phyloP scores from a whole-genome alignment of 2,797 vertebrate species.

The Acanthopagrus latus region DNA sequence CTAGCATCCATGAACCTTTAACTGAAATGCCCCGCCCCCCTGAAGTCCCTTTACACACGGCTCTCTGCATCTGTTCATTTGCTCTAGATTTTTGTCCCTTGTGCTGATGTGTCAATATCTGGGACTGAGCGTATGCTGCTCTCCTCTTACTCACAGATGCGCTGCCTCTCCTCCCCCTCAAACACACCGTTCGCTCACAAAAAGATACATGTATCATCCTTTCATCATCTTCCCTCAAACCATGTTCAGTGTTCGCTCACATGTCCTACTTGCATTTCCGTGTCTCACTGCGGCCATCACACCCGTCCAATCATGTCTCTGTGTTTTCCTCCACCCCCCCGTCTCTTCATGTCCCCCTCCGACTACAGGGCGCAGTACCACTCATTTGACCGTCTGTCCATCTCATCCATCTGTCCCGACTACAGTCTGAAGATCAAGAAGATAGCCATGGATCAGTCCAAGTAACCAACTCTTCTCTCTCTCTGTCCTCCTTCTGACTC shows the following conservation, averaged over 20 bases:
- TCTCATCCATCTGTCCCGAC: slow-evolving; percentile 86
- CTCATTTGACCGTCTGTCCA: slow-evolving; percentile 86
- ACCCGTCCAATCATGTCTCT: slow-evolving; percentile 48
- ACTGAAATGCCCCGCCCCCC: neutral
- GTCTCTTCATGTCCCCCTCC: slow-evolving; percentile 63
- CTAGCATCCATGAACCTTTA: neutral
- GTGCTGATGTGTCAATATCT: slow-evolving; percentile 24
- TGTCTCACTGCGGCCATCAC: slow-evolving; percentile 21
- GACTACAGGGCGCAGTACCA: slow-evolving; percentile 81
- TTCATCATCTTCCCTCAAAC: slow-evolving; percentile 24
- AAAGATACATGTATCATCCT: slow-evolving; percentile 30
- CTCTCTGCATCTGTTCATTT: neutral
- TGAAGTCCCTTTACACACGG: neutral
- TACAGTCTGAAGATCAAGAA: slow-evolving; percentile 86
- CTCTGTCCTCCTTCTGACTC: slow-evolving; percentile 36
- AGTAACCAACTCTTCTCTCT: slow-evolving; percentile 76
- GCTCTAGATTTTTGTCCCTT: slow-evolving; percentile 8
- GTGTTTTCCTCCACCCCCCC: slow-evolving; percentile 55
- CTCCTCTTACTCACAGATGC: slow-evolving; percentile 19
- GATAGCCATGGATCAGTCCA: slow-evolving; percentile 85
- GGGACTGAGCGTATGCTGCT: slow-evolving; percentile 26
- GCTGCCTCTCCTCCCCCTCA: slow-evolving; percentile 16
- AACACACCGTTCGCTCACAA: slow-evolving; percentile 15
- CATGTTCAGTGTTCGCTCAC: slow-evolving; percentile 13
- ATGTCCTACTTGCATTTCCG: slow-evolving; percentile 22